Base-by-base conservation (phyloP, 2,888 invertebrate species). In the Abscondita cerata region DNA sequence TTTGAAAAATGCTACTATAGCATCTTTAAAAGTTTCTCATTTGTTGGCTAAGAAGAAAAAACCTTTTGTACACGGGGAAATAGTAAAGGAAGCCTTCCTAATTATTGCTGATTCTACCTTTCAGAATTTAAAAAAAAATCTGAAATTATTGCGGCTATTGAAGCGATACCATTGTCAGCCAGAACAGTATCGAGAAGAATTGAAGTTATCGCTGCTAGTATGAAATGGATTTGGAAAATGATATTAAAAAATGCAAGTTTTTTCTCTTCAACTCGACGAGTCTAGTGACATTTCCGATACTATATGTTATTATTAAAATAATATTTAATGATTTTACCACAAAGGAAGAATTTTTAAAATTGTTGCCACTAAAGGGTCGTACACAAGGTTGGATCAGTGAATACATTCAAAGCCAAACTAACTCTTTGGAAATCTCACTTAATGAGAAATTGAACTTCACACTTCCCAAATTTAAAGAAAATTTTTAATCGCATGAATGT, bases 81-180 rank as follows among this genome's bases (percentile, higher is more conserved):
- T n/a, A n/a, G n/a, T n/a, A n/a, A n/a, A n/a, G n/a, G n/a, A n/a
- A n/a, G n/a, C n/a, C n/a, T n/a, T n/a, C n/a, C n/a, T n/a, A n/a
- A n/a, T n/a, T n/a, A n/a, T n/a, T n/a, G n/a, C n/a, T n/a, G n/a
- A n/a, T n/a, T n/a, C n/a, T n/a, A 59, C 70, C 12, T 70, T 70
- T 59, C 38, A 48, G 15, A 55, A 58, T 36, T 70, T 67, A 62
- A 56, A 54, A 69, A 69, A 36, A 69, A 70, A 68, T 53, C 47
- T 25, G 70, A 72, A 64, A 71, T 72, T 56, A 54, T 72, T 34
- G 66, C 68, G 62, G 69, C 69, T 41, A 72, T 71, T 59, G 64
- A 72, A 52, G 59, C 60, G 41, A 55, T 71, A 20, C 71, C 71
- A 65, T 68, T n/a, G 58, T 71, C 73, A 64, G 54, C 47, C 25